Evolutionary conservation across 2,113 vertebrate species (phyloP), one percentile per base, ranked within the genome.

Genomic region (Caranx ignobilis): DNA sequence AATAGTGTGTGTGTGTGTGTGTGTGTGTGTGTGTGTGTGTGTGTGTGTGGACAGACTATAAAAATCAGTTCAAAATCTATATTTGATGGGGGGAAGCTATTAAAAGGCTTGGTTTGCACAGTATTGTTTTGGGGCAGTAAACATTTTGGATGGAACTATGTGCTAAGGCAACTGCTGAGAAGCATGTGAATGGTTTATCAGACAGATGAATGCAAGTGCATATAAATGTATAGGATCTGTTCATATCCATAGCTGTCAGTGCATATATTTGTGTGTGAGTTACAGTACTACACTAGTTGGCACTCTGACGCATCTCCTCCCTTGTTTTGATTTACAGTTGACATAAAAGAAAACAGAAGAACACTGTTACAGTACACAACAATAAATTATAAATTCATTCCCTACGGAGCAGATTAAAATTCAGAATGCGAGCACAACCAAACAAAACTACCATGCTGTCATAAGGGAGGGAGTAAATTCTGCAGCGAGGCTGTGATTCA

Each of bases 341-440:
- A 62, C 26, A 78, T 34, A 62, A 75, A 81, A 69, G 10, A 50
- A 66, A 68, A 70, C 19, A 71, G 4, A 54, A 48, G 34, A 7
- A 16, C 26, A 48, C 37, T 37, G 37, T 68, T 32, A 82, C 39
- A 62, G 55, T 31, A 75, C 41, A 83, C 83, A 79, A 37, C 31
- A 21, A 64, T 84, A 43, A 55, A 81, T 83, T 85, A 80, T 77
- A 18, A 79, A 85, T 68, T 19, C 37, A 37, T 41, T 81, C 79
- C 57, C 75, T 39, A 12, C 26, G 57, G 67, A 52, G 26, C 5
- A 37, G 41, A 73, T 72, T 52, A 77, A 48, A 61, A 84, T 71
- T 77, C 13, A 71, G 37, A 78, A 54, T 63, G 21, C 32, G 65
- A 13, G 21, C 21, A 66, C 32, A 74, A 70, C 12, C 11, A 82